These are phyloP conservation scores for Drosophila seguyi DNA, from an alignment of 1,140 invertebrate species.

Conservation along the genomic window DNA sequence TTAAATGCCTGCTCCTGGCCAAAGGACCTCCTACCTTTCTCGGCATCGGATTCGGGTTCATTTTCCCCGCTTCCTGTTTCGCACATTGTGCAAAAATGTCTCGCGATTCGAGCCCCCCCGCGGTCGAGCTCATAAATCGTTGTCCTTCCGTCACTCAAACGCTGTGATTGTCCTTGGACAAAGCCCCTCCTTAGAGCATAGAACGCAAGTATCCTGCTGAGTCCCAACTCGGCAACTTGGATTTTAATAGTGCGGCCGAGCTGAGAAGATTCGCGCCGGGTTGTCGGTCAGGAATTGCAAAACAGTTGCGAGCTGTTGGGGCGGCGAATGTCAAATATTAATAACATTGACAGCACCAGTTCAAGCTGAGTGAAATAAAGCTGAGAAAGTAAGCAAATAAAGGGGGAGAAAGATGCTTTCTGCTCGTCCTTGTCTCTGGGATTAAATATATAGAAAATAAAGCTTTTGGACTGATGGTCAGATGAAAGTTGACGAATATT, in stretches of 20 bases:
- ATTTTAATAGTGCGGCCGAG: constrained; percentile 44
- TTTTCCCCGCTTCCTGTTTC: constrained; percentile 37
- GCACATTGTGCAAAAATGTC: constrained; percentile 66
- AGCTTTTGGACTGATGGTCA: neutral
- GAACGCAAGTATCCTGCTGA: constrained; percentile 8
- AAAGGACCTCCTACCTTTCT: constrained; percentile 18
- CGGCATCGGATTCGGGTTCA: constrained; percentile 7
- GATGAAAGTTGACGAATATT: constrained; percentile 1
- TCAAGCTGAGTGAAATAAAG: constrained; percentile 26
- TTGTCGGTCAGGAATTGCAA: constrained; percentile 38
- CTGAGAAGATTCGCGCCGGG: constrained; percentile 34
- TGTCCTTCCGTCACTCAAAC: constrained; percentile 68
- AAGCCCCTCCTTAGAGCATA: constrained; percentile 5
- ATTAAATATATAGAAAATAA: neutral
- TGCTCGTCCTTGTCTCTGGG: neutral
- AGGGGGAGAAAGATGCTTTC: neutral
- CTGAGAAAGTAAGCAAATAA: constrained; percentile 16
- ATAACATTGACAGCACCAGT: constrained; percentile 57
- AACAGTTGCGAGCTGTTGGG: constrained; percentile 27
- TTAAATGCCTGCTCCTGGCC: constrained; percentile 64
- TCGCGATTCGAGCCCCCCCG: constrained; percentile 53
- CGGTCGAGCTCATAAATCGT: constrained; percentile 68
- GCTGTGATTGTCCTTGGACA: constrained; percentile 13
- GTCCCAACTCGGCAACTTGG: constrained; percentile 34
- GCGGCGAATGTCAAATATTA: constrained; percentile 44